Evolutionary conservation across 2,797 vertebrate genomes (phyloP).

Genomic region (Phrynocephalus guinanensis): DNA sequence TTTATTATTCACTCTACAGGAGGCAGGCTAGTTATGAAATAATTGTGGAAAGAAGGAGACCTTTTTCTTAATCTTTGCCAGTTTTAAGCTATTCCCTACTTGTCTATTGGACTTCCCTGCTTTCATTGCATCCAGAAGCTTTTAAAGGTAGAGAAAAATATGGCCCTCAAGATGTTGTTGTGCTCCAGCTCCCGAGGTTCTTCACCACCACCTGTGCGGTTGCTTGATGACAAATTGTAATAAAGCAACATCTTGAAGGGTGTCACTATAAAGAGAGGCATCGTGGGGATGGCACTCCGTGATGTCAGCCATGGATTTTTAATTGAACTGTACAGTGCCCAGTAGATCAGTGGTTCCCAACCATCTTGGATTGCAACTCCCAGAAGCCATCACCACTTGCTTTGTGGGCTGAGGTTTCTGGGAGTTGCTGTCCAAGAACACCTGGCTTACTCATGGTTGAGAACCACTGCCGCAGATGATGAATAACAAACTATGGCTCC

Average conservation of each 20-base stretch:
- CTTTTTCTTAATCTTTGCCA: not conserved
- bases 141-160: too few relatives aligned
- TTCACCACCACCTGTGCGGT: too few relatives aligned
- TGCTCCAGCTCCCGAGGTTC: too few relatives aligned
- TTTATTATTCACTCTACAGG: not conserved
- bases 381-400: too few relatives aligned
- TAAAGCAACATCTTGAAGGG: too few relatives aligned
- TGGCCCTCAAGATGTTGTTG: too few relatives aligned
- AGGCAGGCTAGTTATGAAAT: not conserved
- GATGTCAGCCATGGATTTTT: not conserved
- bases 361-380: too few relatives aligned
- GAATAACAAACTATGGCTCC: not conserved
- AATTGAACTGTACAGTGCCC: not conserved
- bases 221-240: too few relatives aligned
- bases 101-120: not conserved
- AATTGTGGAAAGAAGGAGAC: not conserved
- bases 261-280: not conserved
- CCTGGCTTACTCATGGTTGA: too few relatives aligned
- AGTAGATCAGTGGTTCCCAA: not conserved
- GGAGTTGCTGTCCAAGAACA: too few relatives aligned
- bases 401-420: too few relatives aligned
- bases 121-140: not conserved
- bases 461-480: not conserved
- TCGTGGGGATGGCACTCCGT: not conserved
- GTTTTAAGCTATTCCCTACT: not conserved